A percentile compares a stretch with the other conserved stretches of the same genome.
These are phyloP conservation scores for Protodeltote pygarga DNA, from an alignment of 2,888 invertebrate species.

Conservation along the genomic window DNA sequence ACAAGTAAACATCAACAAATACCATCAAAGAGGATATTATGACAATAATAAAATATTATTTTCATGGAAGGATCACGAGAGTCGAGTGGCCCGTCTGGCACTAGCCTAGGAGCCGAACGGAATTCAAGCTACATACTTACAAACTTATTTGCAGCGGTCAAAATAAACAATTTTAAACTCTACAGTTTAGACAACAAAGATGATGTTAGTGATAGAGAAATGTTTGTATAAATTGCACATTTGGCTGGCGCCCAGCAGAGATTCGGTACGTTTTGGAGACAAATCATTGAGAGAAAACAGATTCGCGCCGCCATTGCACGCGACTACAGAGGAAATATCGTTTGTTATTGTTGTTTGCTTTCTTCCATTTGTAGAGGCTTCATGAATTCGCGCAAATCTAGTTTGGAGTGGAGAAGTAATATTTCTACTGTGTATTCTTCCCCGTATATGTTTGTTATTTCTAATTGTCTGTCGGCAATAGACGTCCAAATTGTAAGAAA, in stretches of 20 bases:
- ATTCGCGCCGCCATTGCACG: slow-evolving; percentile 78
- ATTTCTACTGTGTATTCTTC: slow-evolving; percentile 25
- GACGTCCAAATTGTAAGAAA: not conserved
- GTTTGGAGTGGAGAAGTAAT: slow-evolving; percentile 46
- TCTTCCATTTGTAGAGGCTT: slow-evolving; percentile 54
- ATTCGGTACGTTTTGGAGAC: slow-evolving; percentile 81
- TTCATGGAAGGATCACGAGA: slow-evolving; percentile 77
- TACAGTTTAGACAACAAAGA: slow-evolving; percentile 41
- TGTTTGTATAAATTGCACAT: slow-evolving; percentile 71
- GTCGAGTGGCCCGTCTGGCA: slow-evolving; percentile 65
- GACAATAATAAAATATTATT: slow-evolving; percentile 80
- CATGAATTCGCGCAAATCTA: slow-evolving; percentile 52
- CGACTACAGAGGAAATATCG: slow-evolving; percentile 66
- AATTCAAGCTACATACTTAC: slow-evolving; percentile 75
- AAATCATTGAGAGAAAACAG: slow-evolving; percentile 85
- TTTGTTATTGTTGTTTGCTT: slow-evolving; percentile 71
- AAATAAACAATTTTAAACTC: slow-evolving; percentile 43
- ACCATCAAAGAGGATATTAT: slow-evolving; percentile 63
- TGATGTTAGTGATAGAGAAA: slow-evolving; percentile 17
- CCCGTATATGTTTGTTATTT: slow-evolving; percentile 4
- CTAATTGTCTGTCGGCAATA: slow-evolving; percentile 2
- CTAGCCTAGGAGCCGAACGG: slow-evolving; percentile 67
- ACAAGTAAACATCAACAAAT: slow-evolving; percentile 57
- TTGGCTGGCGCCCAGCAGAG: slow-evolving; percentile 82
- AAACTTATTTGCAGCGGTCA: slow-evolving; percentile 40